Evolutionary conservation across 2,113 vertebrate genomes (phyloP).

Genomic region (Euleptes europaea): DNA sequence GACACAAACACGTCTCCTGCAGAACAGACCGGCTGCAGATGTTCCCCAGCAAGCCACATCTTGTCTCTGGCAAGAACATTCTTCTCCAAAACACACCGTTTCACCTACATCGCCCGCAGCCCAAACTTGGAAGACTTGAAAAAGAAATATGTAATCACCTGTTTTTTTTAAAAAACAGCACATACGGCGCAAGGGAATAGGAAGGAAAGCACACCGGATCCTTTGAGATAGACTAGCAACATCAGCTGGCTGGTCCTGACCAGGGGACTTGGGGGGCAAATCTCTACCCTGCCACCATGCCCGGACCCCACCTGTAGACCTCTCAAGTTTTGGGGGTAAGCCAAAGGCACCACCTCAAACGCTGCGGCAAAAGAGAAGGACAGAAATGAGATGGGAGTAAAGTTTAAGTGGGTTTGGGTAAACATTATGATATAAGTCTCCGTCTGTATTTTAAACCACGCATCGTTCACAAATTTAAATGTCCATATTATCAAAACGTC

Average conservation of each 20-base stretch:
- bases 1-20: constrained; percentile 95
- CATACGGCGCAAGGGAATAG: constrained; percentile 43
- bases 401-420: too few species aligned
- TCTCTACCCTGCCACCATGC: too few species aligned
- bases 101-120: constrained; percentile 82
- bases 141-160: neutral
- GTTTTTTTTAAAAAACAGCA: constrained; percentile 66
- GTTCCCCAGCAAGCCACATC: constrained; percentile 91
- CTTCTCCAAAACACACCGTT: constrained; percentile 87
- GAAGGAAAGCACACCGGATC: constrained; percentile 38
- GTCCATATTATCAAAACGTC: too few species aligned
- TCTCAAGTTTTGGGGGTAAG: too few species aligned
- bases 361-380: too few species aligned
- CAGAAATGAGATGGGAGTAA: too few species aligned
- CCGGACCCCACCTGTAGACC: too few species aligned
- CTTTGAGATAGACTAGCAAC: neutral
- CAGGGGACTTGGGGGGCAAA: too few species aligned
- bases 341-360: too few species aligned
- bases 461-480: too few species aligned
- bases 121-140: constrained; percentile 76
- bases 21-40: constrained; percentile 95
- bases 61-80: constrained; percentile 93
- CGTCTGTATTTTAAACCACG: too few species aligned
- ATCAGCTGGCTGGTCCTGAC: neutral
- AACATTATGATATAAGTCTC: too few species aligned